phyloP scores from a whole-genome alignment of 2,888 invertebrate species.

The Agrenia bidenticulata region DNA sequence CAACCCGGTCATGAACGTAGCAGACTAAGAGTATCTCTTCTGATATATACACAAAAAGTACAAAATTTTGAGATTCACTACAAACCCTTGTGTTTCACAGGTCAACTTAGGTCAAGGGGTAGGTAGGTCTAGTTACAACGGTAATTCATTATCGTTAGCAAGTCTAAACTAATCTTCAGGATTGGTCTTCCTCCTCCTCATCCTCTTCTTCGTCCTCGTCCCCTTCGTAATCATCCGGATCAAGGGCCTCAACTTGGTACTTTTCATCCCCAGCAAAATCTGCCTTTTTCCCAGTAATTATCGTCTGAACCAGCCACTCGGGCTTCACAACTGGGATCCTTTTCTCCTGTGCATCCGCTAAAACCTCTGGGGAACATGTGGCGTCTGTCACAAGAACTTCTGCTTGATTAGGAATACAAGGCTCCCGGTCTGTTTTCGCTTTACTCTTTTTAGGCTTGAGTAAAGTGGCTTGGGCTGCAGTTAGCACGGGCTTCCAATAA shows the following conservation, averaged over 20 bases:
- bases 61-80: too few species aligned
- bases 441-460: slow-evolving; percentile 44
- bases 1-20: too few species aligned
- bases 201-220: slow-evolving; percentile 15
- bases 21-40: too few species aligned
- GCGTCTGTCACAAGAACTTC: slow-evolving; percentile 47
- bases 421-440: slow-evolving; percentile 13
- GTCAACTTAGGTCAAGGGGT: too few species aligned
- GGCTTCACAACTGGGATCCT: slow-evolving; percentile 48
- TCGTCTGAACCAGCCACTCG: slow-evolving; percentile 53
- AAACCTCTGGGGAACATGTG: slow-evolving; percentile 34
- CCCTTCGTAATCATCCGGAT: slow-evolving; percentile 23
- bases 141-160: too few species aligned
- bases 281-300: slow-evolving; percentile 44
- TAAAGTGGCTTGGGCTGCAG: slow-evolving; percentile 46
- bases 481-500: slow-evolving; percentile 52
- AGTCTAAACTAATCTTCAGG: too few species aligned
- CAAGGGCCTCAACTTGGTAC: slow-evolving; percentile 24
- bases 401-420: slow-evolving; percentile 43
- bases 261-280: slow-evolving; percentile 39
- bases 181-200: not conserved
- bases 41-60: too few species aligned
- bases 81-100: too few species aligned
- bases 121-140: too few species aligned
- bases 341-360: slow-evolving; percentile 26